Conservation (phyloP, 2,888 invertebrate genomes). For the Diarsia brunnea region DNA sequence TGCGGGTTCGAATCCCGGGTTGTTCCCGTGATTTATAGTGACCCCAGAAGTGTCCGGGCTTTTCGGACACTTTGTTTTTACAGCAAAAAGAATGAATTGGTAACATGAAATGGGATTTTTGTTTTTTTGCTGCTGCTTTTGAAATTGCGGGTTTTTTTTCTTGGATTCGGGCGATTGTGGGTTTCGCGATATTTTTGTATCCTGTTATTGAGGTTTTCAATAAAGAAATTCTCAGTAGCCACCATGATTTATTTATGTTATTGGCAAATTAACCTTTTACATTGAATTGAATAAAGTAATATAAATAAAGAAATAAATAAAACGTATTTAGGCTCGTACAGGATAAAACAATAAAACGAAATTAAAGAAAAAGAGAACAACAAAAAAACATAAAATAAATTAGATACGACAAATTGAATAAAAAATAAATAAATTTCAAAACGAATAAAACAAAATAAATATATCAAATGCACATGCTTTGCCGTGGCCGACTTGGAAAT, state of each 20-base stretch:
- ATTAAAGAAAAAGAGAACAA: no score
- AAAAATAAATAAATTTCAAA: no score
- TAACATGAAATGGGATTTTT: conserved; percentile 31
- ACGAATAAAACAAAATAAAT: no score
- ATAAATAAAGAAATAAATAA: no score
- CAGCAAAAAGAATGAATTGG: conserved; percentile 61
- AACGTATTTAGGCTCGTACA: no score
- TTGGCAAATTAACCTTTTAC: not conserved
- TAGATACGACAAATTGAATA: no score
- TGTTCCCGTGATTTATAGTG: conserved; percentile 72
- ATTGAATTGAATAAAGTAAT: not conserved
- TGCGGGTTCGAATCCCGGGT: conserved; percentile 70
- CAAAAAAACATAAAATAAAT: no score
- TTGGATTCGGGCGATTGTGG: not conserved
- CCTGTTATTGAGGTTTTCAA: not conserved
- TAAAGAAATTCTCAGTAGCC: not conserved
- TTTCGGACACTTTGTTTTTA: conserved; percentile 61
- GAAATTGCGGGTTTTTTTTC: conserved; percentile 11
- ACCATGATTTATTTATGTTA: not conserved
- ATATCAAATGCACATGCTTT: no score
- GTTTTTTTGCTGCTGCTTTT: conserved; percentile 33
- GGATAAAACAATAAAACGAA: no score
- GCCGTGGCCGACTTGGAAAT: no score
- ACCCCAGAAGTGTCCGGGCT: conserved; percentile 45
- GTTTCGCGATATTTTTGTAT: not conserved